phyloP scores from a whole-genome alignment of 2,797 vertebrate genomes.

The Hephaestus fuliginosus region DNA sequence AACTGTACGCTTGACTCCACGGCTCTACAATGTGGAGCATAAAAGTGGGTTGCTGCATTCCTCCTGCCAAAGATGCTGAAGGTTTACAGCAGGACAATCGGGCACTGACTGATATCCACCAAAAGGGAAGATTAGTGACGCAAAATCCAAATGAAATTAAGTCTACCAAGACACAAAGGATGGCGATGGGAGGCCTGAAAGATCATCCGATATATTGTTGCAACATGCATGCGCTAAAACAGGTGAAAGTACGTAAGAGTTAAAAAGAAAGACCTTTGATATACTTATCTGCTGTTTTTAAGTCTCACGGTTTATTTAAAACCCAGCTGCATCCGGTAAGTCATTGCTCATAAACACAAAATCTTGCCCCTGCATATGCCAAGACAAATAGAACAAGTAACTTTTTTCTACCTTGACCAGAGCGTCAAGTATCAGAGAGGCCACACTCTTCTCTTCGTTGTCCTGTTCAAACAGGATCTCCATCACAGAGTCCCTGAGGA shows the following conservation, averaged over 20 bases:
- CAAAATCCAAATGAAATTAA: not conserved
- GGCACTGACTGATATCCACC: not conserved
- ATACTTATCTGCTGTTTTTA: not conserved
- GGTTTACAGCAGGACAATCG: not conserved
- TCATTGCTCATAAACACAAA: not conserved
- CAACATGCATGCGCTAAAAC: not conserved
- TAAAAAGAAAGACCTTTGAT: not conserved
- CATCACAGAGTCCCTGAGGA: slow-evolving; percentile 92
- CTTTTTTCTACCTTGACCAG: slow-evolving; percentile 91
- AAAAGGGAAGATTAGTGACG: not conserved
- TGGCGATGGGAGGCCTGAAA: not conserved
- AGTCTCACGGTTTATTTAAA: not conserved
- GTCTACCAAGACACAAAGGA: not conserved
- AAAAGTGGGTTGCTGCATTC: not conserved
- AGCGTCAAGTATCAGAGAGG: slow-evolving; percentile 95
- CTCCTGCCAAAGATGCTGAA: slow-evolving; percentile 10
- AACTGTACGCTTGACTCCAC: not conserved
- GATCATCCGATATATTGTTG: not conserved
- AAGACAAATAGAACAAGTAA: not conserved
- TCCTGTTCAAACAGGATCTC: slow-evolving; percentile 99
- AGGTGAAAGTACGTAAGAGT: not conserved
- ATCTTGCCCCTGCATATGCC: not conserved
- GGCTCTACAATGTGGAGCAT: not conserved
- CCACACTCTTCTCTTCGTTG: slow-evolving; percentile 97
- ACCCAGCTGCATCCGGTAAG: not conserved